Base-by-base conservation (phyloP, 1,140 invertebrate species). In the Drosophila grimshawi region DNA sequence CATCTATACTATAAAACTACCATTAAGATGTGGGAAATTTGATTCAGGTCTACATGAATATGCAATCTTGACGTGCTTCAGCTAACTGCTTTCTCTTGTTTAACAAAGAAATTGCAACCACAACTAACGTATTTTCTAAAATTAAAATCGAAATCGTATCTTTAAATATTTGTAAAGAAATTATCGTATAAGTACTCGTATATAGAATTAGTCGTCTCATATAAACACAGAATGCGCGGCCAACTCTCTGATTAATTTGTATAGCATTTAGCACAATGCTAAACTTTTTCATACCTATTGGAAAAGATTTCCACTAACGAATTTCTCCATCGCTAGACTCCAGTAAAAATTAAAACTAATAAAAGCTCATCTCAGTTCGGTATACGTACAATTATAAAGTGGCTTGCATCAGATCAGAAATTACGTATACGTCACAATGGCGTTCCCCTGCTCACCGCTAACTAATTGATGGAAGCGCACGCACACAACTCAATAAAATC, bases 401-500 rank as follows among this genome's bases (percentile, higher is more conserved):
- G 35, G 65, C 27, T 63, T 70, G 53, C 60, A 63, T 46, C 53
- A 63, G 1, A 57, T 51, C 43, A 57, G 33, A 70, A 68, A 70
- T 64, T 59, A 53, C 66, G 60, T 35, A 75, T 75, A 75, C 66
- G 72, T 51, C 55, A 51, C 8, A 33, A 30, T 8, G 56, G 56
- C 6, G 27, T 33, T 33, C 41, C 57, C 56, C 8, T 30, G 0
- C 19, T 8, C 0, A 4, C 35, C 53, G 7, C 11, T 8, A 3
- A 7, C 41, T 69, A 72, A 55, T 73, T 56, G 49, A 66, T 45
- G 52, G 53, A 49, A 35, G 35, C 10, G 32, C 35, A 41, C 61
- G 43, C 33, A 52, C 55, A 69, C 76, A 81, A 86, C 72, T 88
- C 63, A 83, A 88, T 86, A 78, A 89, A 88, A 88, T 86, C 77